Evolutionary conservation across 1,140 invertebrate genomes (phyloP).

Genomic region (Drosophila obscura): DNA sequence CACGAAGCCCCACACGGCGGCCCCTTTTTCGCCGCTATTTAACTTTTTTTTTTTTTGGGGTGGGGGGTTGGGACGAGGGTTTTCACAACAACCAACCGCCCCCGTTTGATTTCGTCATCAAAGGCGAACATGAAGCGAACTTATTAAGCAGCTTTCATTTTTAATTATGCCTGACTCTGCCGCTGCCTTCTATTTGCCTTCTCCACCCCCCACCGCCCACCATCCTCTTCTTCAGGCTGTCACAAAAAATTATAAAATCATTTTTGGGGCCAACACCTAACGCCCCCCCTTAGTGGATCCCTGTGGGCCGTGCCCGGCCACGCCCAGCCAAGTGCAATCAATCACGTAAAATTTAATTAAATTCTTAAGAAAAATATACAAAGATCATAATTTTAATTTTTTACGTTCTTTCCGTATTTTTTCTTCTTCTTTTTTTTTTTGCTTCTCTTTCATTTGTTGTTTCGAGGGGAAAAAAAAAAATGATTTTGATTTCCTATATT

Average conservation of each 20-base stretch:
- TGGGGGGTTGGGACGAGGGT: background rate
- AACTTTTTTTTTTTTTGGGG: conserved; percentile 9
- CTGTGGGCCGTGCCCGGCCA: background rate
- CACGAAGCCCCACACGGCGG: background rate
- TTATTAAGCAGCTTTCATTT: conserved; percentile 79
- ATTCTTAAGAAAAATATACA: conserved; percentile 57
- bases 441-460: background rate
- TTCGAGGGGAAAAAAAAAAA: too few relatives aligned
- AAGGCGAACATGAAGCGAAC: conserved; percentile 60
- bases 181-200: conserved; percentile 24
- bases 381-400: conserved; percentile 36
- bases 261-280: conserved; percentile 49
- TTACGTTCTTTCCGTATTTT: conserved; percentile 1
- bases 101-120: conserved; percentile 56
- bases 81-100: background rate
- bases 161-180: conserved; percentile 64
- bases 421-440: background rate
- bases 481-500: conserved; percentile 19
- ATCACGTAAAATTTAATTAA: conserved; percentile 77
- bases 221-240: conserved; percentile 39
- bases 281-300: background rate
- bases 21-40: conserved; percentile 25
- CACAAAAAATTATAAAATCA: conserved; percentile 66
- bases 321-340: conserved; percentile 68
- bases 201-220: background rate